phyloP scores from a whole-genome alignment of 2,888 invertebrate genomes.

The Drosophila basisetae region DNA sequence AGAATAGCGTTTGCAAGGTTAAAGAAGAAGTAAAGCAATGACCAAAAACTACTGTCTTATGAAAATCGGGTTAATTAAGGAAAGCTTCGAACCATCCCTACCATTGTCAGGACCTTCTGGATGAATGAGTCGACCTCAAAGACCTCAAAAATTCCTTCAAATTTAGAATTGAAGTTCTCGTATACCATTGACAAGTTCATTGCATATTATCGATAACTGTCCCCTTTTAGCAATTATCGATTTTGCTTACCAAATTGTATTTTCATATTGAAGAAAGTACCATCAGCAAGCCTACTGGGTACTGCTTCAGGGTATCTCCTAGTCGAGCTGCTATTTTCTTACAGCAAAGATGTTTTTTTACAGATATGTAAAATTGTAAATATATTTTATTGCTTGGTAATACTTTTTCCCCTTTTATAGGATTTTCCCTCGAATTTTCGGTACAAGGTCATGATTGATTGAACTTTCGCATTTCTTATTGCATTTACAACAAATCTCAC shows the following conservation, averaged over 20 bases:
- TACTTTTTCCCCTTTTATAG: neutral
- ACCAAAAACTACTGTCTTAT: neutral
- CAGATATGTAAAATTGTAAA: neutral
- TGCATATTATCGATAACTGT: neutral
- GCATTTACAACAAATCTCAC: constrained; percentile 50
- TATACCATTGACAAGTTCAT: neutral
- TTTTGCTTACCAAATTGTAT: neutral
- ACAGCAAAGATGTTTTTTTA: neutral
- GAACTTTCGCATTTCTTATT: constrained; percentile 19
- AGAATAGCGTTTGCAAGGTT: neutral
- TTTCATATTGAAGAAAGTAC: neutral
- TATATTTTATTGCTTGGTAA: neutral
- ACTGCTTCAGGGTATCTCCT: neutral
- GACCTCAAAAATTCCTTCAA: neutral
- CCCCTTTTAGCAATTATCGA: neutral
- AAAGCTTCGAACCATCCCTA: no score
- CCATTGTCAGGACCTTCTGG: neutral
- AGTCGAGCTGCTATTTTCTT: neutral
- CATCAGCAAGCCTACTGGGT: accelerated
- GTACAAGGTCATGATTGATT: constrained; percentile 14
- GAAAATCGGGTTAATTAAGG: no score
- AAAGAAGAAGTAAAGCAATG: neutral
- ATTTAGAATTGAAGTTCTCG: neutral
- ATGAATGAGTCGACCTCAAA: neutral
- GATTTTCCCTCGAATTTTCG: neutral